These are phyloP conservation scores for Silurus asotus DNA, from an alignment of 2,113 vertebrate genomes.

Conservation along the genomic window DNA sequence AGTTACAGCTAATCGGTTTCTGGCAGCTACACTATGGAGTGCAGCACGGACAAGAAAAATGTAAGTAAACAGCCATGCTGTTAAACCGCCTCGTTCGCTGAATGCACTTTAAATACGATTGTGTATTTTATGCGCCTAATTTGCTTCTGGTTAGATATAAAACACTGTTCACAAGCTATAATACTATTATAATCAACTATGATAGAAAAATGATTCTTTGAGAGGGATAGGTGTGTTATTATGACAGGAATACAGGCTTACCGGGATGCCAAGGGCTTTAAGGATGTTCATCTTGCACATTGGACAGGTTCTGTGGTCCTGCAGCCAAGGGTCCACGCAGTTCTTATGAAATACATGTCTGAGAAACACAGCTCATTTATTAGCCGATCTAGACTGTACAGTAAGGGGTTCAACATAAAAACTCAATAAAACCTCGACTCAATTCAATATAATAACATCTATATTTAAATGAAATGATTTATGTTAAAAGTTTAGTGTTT, in stretches of 20 bases:
- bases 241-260: slow-evolving; percentile 66
- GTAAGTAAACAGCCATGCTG: background rate
- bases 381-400: background rate
- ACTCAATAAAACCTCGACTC: no score
- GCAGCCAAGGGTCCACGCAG: slow-evolving; percentile 97
- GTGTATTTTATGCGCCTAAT: background rate
- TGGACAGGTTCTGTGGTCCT: slow-evolving; percentile 95
- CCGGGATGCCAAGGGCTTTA: slow-evolving; percentile 94
- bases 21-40: background rate
- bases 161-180: background rate
- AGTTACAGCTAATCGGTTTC: slow-evolving; percentile 10
- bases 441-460: no score
- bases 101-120: background rate
- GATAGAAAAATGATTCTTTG: background rate
- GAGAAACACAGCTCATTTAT: slow-evolving; percentile 39
- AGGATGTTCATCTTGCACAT: slow-evolving; percentile 99
- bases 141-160: background rate
- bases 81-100: no score
- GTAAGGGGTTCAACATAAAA: no score
- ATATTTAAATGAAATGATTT: background rate
- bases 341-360: slow-evolving; percentile 98
- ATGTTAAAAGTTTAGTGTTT: background rate
- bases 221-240: background rate
- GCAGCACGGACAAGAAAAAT: background rate
- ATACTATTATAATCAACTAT: background rate